Base-by-base conservation (phyloP, 2,888 invertebrate genomes). In the Uloborus plumipes region DNA sequence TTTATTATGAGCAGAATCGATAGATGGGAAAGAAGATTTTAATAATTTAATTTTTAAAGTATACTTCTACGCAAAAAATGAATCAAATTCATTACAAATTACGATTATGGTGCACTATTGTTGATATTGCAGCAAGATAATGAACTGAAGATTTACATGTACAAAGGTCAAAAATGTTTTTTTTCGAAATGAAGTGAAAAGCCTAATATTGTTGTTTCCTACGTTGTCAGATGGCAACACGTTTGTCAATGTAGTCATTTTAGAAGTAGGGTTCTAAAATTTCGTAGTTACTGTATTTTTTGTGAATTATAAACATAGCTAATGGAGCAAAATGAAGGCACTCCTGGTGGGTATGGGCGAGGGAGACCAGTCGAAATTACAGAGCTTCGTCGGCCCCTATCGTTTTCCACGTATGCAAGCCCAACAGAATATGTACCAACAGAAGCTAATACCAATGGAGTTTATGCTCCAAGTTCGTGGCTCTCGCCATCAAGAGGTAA, bases 331-430 rank as follows among this genome's bases (percentile, higher is more conserved):
- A 81, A 75, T 58, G 69, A 81, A 20, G 83, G 75, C 16, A 83
- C 83, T 58, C 83, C 83, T 53, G 50, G 67, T 15, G 67, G 77
- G n/a, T 77, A 58, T 62, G 83, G 83, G 67, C 76, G 83, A 31
- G 83, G 83, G 55, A 59, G 83, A 26, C 77, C 83, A 14, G 16
- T 39, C n/a, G 77, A 72, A 58, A 55, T 64, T 51, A 39, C 66
- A 2, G 83, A 77, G 66, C 73, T 77, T 66, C 83, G 83, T n/a
- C 83, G 83, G 61, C 83, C 83, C 62, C 47, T 77, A n/a, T 15
- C 53, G 22, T 83, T 77, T 71, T 47, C 74, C 82, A 83, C 83
- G 83, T 83, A 83, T 77, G 83, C 83, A 77, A 61, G 61, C 79
- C 67, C 67, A 14, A 39, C 39, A 39, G 83, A 77, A 58, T 83